These are phyloP conservation scores for Cabera pusaria DNA, from an alignment of 2,888 invertebrate genomes.

Conservation along the genomic window DNA sequence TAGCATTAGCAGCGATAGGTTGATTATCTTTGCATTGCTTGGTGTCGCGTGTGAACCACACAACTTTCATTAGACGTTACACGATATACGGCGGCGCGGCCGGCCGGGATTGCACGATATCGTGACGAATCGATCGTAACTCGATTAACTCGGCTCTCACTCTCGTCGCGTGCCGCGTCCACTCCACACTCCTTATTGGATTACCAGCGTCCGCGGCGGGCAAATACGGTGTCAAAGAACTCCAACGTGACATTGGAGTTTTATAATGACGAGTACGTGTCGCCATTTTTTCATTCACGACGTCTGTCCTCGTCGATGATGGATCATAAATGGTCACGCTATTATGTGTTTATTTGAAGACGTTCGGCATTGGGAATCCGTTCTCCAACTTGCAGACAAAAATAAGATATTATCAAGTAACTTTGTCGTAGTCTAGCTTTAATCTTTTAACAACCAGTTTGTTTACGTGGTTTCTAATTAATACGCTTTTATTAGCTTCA, in stretches of 20 bases:
- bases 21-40: constrained; percentile 8
- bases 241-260: constrained; percentile 36
- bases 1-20: neutral
- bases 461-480: too few relatives aligned
- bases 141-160: constrained; percentile 50
- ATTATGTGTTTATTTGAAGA: neutral
- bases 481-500: too few relatives aligned
- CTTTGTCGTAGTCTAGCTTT: too few relatives aligned
- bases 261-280: constrained; percentile 26
- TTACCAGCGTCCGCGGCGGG: constrained; percentile 19
- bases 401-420: too few relatives aligned
- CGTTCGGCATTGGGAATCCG: neutral
- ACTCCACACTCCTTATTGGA: constrained; percentile 36
- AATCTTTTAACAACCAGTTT: too few relatives aligned
- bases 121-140: constrained; percentile 62
- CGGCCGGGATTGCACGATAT: constrained; percentile 32
- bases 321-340: constrained; percentile 3
- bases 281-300: constrained; percentile 13
- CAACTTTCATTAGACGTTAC: constrained; percentile 28
- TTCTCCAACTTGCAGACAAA: too few relatives aligned
- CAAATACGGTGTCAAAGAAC: constrained; percentile 45
- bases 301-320: constrained; percentile 1
- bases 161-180: constrained; percentile 32
- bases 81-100: constrained; percentile 10
- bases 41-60: constrained; percentile 24